Evolutionary conservation across 2,888 invertebrate species (phyloP), one percentile per base, ranked within the genome.

Genomic region (Stegana nigrithorax): DNA sequence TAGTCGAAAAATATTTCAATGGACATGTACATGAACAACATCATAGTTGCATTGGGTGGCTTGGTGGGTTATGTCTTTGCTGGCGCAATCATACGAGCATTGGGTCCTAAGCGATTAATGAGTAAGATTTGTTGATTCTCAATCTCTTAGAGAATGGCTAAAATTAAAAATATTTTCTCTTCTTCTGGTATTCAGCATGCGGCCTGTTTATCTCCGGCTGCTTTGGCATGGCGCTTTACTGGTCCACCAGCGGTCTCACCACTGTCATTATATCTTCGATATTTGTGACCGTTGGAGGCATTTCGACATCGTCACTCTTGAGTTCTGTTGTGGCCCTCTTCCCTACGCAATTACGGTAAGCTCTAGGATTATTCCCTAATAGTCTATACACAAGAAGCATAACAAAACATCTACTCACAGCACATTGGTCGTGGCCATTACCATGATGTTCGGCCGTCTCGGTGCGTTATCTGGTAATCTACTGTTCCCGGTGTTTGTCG

Each of bases 401-500:
- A n/a, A n/a, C 6, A 23, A 17, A 42, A 7, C 14, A 17, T 3
- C 23, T 26, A 21, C 12, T 55, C 64, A 1, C 80, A 92, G 92
- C 80, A 91, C 92, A 1, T 90, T 92, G 89, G 90, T 92, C 0
- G 88, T 93, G 70, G 89, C 92, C 0, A 86, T 90, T 4, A 89
- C 90, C 32, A 88, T 93, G 87, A 92, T 92, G 91, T 87, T 87
- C 55, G 93, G 92, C 1, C 87, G 93, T 39, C 73, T 89, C 12
- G 93, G 93, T 5, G 91, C 93, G 5, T 88, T 92, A 42, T 83
- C 89, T 2, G 93, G 93, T 4, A 92, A 93, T 68, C 84, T 93
- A 50, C 78, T 90, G 2, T 93, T 93, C 76, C 93, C 93, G 0
- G 86, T 89, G 23, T 87, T 93, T 53, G 86, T 93, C 45, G 84